Evolutionary conservation across 2,888 invertebrate species (phyloP).

Genomic region (Rugalucina vietnamica): DNA sequence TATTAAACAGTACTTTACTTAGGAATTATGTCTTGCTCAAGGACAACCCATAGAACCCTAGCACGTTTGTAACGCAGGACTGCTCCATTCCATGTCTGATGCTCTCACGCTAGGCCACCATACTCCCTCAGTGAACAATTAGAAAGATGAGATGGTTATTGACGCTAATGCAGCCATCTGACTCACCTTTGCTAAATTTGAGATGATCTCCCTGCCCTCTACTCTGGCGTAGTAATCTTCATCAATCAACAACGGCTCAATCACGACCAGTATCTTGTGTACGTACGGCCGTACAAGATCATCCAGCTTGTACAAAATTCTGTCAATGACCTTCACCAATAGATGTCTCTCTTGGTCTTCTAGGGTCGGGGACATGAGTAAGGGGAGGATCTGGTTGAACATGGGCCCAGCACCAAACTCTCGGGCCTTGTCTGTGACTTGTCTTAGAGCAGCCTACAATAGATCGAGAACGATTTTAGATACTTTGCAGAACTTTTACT

Average conservation of each 20-base stretch:
- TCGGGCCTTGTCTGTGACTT: slow-evolving; percentile 99
- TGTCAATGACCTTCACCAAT: slow-evolving; percentile 99
- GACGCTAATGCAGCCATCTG: no score
- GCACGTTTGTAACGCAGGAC: no score
- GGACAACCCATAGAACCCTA: no score
- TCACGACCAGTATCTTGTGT: slow-evolving; percentile 99
- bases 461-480: no score
- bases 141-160: no score
- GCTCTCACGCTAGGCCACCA: no score
- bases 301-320: slow-evolving; percentile 98
- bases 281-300: slow-evolving; percentile 99
- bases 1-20: no score
- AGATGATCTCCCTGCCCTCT: slow-evolving; percentile 99
- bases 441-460: slow-evolving; percentile 91
- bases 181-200: slow-evolving; percentile 94
- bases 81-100: no score
- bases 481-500: no score
- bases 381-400: slow-evolving; percentile 99
- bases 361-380: slow-evolving; percentile 99
- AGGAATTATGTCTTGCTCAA: no score
- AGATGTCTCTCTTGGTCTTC: slow-evolving; percentile 99
- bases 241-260: slow-evolving; percentile 98
- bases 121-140: no score
- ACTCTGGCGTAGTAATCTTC: slow-evolving; percentile 99
- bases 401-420: slow-evolving; percentile 99